Evolutionary conservation across 2,888 invertebrate genomes (phyloP).

Genomic region (Tenthredo distinguenda): DNA sequence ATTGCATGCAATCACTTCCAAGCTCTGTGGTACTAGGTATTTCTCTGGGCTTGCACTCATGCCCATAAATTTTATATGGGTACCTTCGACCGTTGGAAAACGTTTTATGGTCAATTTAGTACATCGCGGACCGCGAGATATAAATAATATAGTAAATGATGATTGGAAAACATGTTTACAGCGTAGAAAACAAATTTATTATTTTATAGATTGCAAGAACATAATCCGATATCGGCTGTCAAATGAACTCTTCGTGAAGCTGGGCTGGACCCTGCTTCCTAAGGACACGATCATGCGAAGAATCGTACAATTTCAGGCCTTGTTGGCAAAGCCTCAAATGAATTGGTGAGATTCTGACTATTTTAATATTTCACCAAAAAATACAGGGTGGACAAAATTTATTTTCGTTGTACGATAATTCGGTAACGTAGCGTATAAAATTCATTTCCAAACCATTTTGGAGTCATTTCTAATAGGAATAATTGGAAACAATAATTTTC

Average conservation of each 20-base stretch:
- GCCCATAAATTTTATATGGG: not conserved
- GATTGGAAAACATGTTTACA: slow-evolving; percentile 9
- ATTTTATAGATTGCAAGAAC: slow-evolving; percentile 60
- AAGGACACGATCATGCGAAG: slow-evolving; percentile 61
- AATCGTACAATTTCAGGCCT: slow-evolving; percentile 57
- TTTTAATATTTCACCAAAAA: not conserved
- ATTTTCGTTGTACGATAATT: not conserved
- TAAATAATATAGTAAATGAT: not conserved
- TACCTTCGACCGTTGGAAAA: not conserved
- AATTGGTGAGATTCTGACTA: slow-evolving; percentile 26
- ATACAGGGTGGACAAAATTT: not conserved
- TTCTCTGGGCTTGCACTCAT: not conserved
- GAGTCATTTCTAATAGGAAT: not conserved
- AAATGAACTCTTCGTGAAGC: slow-evolving; percentile 64
- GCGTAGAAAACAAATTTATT: not conserved
- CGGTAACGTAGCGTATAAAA: not conserved
- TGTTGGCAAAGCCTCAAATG: slow-evolving; percentile 48
- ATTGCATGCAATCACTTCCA: slow-evolving; percentile 28
- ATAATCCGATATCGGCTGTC: slow-evolving; percentile 71
- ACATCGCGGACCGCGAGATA: not conserved
- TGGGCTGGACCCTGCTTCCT: slow-evolving; percentile 68
- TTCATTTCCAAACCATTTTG: not conserved
- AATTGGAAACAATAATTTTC: not conserved
- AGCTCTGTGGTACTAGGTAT: not conserved
- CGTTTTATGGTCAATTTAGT: slow-evolving; percentile 11